A percentile compares a stretch with the other conserved stretches of the same genome.
These are phyloP conservation scores for Gerris buenoi DNA, from an alignment of 1,140 invertebrate species.

Conservation along the genomic window DNA sequence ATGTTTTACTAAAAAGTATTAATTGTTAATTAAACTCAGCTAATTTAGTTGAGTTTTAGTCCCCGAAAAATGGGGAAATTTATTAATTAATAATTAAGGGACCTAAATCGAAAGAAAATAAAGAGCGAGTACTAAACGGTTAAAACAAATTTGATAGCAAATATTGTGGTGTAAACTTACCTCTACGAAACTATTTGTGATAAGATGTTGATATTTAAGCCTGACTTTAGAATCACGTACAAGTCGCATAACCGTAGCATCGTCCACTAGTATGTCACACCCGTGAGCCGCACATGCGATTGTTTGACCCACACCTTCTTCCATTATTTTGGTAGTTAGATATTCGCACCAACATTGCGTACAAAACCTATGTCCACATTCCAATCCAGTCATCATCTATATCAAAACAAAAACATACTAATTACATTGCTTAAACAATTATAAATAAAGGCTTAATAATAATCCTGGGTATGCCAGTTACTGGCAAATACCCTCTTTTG, in stretches of 20 bases:
- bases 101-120: too few relatives aligned
- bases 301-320: constrained; percentile 88
- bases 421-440: too few relatives aligned
- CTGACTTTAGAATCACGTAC: constrained; percentile 83
- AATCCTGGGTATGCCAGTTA: too few relatives aligned
- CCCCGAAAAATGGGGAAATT: too few relatives aligned
- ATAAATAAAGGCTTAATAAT: too few relatives aligned
- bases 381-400: constrained; percentile 88
- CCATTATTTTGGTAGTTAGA: constrained; percentile 95
- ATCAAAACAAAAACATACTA: too few relatives aligned
- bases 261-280: constrained; percentile 89
- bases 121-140: background rate
- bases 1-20: too few relatives aligned
- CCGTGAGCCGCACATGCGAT: constrained; percentile 88
- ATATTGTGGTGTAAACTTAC: constrained; percentile 44
- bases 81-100: too few relatives aligned
- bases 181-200: constrained; percentile 97
- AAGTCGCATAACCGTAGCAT: constrained; percentile 87
- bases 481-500: too few relatives aligned
- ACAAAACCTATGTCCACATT: constrained; percentile 94
- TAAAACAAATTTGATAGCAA: too few relatives aligned
- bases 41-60: too few relatives aligned
- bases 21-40: too few relatives aligned
- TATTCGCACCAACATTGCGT: constrained; percentile 90
- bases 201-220: constrained; percentile 93